These are phyloP conservation scores for Acrocyrtus sp. DNA, from an alignment of 2,888 invertebrate genomes.

Conservation along the genomic window DNA sequence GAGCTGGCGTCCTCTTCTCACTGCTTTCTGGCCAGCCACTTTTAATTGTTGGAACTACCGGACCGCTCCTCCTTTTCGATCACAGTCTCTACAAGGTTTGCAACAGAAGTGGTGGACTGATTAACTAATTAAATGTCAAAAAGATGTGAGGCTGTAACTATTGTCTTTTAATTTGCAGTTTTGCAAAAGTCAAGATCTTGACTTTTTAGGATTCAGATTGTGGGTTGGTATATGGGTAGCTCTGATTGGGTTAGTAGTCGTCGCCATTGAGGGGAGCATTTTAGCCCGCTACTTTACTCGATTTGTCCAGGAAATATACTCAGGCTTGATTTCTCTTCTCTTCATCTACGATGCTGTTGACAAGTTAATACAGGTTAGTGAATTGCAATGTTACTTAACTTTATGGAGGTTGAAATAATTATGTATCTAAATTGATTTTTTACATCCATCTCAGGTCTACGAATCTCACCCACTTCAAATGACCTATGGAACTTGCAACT, in stretches of 20 bases:
- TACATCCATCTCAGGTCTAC: conserved; percentile 30
- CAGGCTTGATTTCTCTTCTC: conserved; percentile 92
- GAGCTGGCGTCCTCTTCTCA: conserved; percentile 68
- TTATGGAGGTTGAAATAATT: conserved; percentile 1
- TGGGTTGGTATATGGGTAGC: conserved; percentile 96
- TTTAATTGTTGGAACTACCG: conserved; percentile 68
- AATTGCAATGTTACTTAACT: not conserved
- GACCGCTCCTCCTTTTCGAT: conserved; percentile 72
- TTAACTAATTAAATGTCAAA: not conserved
- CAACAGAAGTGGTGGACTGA: too few species aligned
- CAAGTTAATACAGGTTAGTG: conserved; percentile 75
- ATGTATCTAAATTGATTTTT: not conserved
- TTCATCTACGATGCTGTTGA: conserved; percentile 92
- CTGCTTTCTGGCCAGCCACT: conserved; percentile 68
- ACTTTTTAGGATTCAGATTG: conserved; percentile 86
- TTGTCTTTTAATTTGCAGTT: conserved; percentile 80
- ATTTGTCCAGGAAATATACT: conserved; percentile 98
- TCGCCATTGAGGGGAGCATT: conserved; percentile 91
- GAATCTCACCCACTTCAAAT: conserved; percentile 42
- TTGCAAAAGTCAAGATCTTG: conserved; percentile 78
- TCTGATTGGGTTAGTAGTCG: conserved; percentile 83
- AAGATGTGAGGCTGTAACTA: not conserved
- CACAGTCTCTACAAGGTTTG: conserved; percentile 66
- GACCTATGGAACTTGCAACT: conserved; percentile 38
- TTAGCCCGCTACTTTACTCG: conserved; percentile 90